Evolutionary conservation across 2,797 vertebrate genomes (phyloP), one percentile per base, ranked within the genome.

Genomic region (Brachyalestes nurse): DNA sequence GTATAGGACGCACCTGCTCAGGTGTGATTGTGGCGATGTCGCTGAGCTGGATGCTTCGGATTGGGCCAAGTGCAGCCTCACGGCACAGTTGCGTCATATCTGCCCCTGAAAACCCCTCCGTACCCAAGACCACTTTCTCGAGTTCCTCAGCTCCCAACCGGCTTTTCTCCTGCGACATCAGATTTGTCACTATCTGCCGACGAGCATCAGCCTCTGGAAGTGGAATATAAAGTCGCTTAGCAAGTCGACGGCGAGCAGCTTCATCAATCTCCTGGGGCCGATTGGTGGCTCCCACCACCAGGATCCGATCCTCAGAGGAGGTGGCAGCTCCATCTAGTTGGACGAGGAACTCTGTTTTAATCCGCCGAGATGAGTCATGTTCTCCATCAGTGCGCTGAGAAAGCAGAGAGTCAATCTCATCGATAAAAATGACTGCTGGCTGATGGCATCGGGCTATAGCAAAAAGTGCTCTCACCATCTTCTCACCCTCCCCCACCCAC

Each of bases 401-500:
- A 87, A 99, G 83, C 0, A 99, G 89, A 1, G 98, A 98, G 87
- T 99, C 98, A 0, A 99, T 98, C 88, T 99, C 98, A 34, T 99
- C 97, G 0, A 99, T 99, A 87, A 99, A 99, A 80, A 99, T 99
- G 62, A 99, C 97, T 0, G 98, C 96, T 0, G 98, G 98, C 79
- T 99, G 98, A 85, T 98, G 97, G 87, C 96, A 97, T 64, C 94
- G 94, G 0, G 97, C 97, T 0, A 99, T 97, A 9, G 97, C 89
- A 5, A 99, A 99, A 84, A 99, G 90, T 0, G 96, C 97, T 2
- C 97, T 95, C 10, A 99, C 98, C 97, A 99, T 98, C 87, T 99
- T 99, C 72, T 99, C 98, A 2, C 98, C 97, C 84, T 99, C 98
- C 0, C 98, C 98, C 17, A 99, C 97, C 97, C 98, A 99, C 28